These are phyloP conservation scores for Caenorhabditis uteleia DNA, from an alignment of 2,888 invertebrate genomes.

Conservation along the genomic window DNA sequence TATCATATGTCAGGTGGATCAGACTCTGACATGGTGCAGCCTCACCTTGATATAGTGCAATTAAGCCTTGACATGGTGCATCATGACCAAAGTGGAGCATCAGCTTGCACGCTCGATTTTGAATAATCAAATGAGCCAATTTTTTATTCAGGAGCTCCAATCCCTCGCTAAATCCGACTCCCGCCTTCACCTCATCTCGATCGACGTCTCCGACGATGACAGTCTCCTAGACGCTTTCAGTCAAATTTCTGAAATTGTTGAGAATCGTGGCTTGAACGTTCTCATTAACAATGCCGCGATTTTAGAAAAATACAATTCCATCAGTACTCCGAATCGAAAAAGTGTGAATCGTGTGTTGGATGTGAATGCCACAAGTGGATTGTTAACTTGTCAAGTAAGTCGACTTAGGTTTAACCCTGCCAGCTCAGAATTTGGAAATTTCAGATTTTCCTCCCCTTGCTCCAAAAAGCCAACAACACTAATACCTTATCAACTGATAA, in stretches of 20 bases:
- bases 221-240: constrained; percentile 8
- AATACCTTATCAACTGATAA: constrained; percentile 3
- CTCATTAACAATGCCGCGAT: constrained; percentile 34
- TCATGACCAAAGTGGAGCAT: no score
- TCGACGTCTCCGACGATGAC: constrained; percentile 22
- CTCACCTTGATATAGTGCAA: no score
- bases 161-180: constrained; percentile 15
- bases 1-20: constrained; percentile 8
- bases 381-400: constrained; percentile 15
- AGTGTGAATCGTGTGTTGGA: constrained; percentile 14
- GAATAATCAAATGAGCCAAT: no score
- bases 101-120: no score
- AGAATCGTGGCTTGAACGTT: constrained; percentile 15
- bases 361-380: constrained; percentile 26
- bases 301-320: constrained; percentile 5
- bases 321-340: constrained; percentile 1
- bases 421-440: no score
- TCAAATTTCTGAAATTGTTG: constrained; percentile 10
- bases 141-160: constrained; percentile 33
- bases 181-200: constrained; percentile 16
- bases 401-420: no score
- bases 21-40: no score
- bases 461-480: constrained; percentile 13
- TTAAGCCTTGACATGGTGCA: constrained; percentile 4
- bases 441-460: constrained; percentile 22